These are phyloP conservation scores for Myrmophylax atrothorax DNA, from an alignment of 2,113 vertebrate genomes.

Conservation along the genomic window DNA sequence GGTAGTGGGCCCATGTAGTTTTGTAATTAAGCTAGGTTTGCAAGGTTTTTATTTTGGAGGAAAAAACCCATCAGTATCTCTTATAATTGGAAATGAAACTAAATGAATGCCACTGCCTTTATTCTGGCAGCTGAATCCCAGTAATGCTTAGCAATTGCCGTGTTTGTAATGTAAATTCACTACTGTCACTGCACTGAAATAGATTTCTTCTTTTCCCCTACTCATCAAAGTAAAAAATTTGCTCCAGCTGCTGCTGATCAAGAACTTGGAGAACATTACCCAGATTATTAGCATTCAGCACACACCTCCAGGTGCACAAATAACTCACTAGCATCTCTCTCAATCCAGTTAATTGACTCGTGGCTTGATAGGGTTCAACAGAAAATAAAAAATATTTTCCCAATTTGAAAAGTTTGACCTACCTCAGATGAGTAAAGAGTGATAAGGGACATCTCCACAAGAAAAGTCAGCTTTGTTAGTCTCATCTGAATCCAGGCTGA, in stretches of 20 bases:
- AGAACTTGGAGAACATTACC: conserved; percentile 14
- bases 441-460: neutral
- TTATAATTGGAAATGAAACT: conserved; percentile 25
- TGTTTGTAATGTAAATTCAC: conserved; percentile 56
- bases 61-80: neutral
- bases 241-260: conserved; percentile 55
- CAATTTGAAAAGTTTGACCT: neutral
- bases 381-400: neutral
- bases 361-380: conserved; percentile 4
- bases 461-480: neutral
- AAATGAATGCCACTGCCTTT: conserved; percentile 21
- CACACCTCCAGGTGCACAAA: conserved; percentile 15
- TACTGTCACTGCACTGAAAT: conserved; percentile 15
- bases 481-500: neutral
- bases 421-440: neutral
- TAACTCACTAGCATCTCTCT: neutral
- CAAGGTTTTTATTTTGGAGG: conserved; percentile 1
- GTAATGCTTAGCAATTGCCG: neutral
- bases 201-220: conserved; percentile 7
- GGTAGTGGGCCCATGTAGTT: neutral
- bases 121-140: conserved; percentile 40
- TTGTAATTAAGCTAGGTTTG: conserved; percentile 2
- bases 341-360: conserved; percentile 20
- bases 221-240: conserved; percentile 47
- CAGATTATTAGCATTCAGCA: neutral